Base-by-base conservation (phyloP, 2,797 vertebrate genomes). In the Spheniscus humboldti region DNA sequence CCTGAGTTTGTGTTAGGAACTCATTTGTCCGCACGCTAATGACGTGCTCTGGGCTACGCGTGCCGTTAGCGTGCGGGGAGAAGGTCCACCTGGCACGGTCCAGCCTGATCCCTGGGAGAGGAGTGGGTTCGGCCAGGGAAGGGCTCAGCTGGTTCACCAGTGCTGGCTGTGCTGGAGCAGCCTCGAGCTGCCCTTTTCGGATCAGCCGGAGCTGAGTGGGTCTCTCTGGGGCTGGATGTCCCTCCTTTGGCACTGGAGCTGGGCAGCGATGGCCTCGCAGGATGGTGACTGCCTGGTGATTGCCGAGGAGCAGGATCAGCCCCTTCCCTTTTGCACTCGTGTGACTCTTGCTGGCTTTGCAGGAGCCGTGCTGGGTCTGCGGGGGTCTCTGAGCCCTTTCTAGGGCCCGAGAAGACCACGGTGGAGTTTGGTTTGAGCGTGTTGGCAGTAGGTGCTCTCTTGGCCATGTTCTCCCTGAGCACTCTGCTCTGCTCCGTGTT, bases 321-420 rank as follows among this genome's bases (percentile, higher is more conserved):
- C 39, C 41, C 45, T 87, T 77, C 39, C 24, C 64, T 30, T 68
- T 59, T 37, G 86, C 28, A 30, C 15, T 64, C 3, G 4, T 27
- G 30, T 55, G 39, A 41, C 27, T 76, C 59, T 59, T 48, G 10
- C 25, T 69, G 72, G 20, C 6, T 80, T 55, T 81, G 43, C 28
- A 55, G 64, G 47, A 68, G n/a, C 59, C 1, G 1, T 31, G 18
- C 43, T 52, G 69, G 41, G 17, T 62, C 52, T 25, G 17, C 0
- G 4, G 30, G 13, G 33, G 4, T 78, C 55, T 68, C 53, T 23
- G 55, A 74, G 39, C 53, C 41, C 37, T 76, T 55, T 1, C 3
- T 14, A 39, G n/a, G 14, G 56, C 33, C 14, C 0, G 0, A 39
- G 59, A 52, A 62, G 52, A 16, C 35, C 28, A 1, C 25, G 19